These are phyloP conservation scores for Sipha flava DNA, from an alignment of 1,140 invertebrate genomes.

Conservation along the genomic window DNA sequence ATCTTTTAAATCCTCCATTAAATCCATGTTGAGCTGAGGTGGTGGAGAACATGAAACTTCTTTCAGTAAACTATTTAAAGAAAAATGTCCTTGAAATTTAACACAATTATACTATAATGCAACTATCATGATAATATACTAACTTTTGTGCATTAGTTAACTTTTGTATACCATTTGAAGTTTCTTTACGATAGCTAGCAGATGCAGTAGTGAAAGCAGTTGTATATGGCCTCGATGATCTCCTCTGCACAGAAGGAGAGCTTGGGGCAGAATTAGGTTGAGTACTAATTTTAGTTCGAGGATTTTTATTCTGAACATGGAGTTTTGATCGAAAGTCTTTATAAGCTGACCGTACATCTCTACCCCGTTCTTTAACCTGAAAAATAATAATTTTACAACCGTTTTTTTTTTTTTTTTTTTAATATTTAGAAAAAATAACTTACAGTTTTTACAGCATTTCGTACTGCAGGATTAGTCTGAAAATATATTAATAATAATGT, in stretches of 20 bases:
- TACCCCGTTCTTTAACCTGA: slow-evolving; percentile 67
- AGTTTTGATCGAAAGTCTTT: slow-evolving; percentile 59
- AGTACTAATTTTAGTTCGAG: slow-evolving; percentile 43
- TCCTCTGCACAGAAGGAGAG: slow-evolving; percentile 49
- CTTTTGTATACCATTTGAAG: background rate
- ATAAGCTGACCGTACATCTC: slow-evolving; percentile 63
- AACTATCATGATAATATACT: background rate
- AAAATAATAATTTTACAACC: slow-evolving; percentile 32
- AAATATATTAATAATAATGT: slow-evolving; percentile 42
- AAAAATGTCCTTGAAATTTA: background rate
- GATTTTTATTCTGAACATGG: slow-evolving; percentile 46
- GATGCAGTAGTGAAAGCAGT: slow-evolving; percentile 30
- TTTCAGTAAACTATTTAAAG: background rate
- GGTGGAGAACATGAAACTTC: background rate
- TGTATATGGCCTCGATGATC: slow-evolving; percentile 18
- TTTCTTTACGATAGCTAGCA: slow-evolving; percentile 24
- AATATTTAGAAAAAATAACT: slow-evolving; percentile 43
- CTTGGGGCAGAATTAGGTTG: slow-evolving; percentile 54
- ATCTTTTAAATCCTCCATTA: slow-evolving; percentile 59
- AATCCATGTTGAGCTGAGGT: slow-evolving; percentile 50
- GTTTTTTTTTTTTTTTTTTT: background rate
- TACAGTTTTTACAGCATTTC: slow-evolving; percentile 71
- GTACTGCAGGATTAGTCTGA: slow-evolving; percentile 71
- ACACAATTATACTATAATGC: background rate
- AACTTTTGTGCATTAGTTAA: background rate